A percentile compares a stretch with the other conserved stretches of the same genome.
Conservation (phyloP, 64 coral and sea anemone species). For the Porites lutea region DNA sequence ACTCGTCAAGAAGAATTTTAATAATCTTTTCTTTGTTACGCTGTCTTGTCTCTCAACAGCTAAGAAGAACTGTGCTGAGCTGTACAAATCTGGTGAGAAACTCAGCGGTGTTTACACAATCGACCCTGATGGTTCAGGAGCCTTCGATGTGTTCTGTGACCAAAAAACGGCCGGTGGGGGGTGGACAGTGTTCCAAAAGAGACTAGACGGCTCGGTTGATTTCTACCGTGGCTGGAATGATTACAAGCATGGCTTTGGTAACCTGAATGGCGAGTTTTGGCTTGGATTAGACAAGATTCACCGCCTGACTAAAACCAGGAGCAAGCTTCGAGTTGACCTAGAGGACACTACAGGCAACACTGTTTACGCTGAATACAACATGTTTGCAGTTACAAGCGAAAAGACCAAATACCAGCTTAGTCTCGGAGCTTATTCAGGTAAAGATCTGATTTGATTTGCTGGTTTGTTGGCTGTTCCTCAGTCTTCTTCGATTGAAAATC, state of each 20-base stretch:
- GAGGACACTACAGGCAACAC: slow-evolving; percentile 28
- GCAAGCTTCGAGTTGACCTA: slow-evolving; percentile 50
- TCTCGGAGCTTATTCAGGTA: slow-evolving; percentile 52
- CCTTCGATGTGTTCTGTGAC: slow-evolving; percentile 70
- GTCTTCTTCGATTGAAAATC: too few relatives aligned
- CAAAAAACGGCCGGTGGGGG: slow-evolving; percentile 61
- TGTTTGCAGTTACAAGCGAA: slow-evolving; percentile 42
- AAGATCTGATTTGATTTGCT: background rate
- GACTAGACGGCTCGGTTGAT: slow-evolving; percentile 55
- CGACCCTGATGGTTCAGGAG: slow-evolving; percentile 58
- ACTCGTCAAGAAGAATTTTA: too few relatives aligned
- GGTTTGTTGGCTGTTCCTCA: too few relatives aligned
- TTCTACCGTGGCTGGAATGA: slow-evolving; percentile 49
- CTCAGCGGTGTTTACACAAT: slow-evolving; percentile 28
- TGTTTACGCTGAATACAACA: slow-evolving; percentile 45
- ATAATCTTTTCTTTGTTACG: too few relatives aligned
- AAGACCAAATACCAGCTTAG: slow-evolving; percentile 53
- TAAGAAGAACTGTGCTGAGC: slow-evolving; percentile 45
- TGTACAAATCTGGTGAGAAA: slow-evolving; percentile 34
- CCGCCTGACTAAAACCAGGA: slow-evolving; percentile 26
- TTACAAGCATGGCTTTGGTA: slow-evolving; percentile 67
- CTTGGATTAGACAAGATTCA: slow-evolving; percentile 65
- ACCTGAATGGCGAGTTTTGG: slow-evolving; percentile 65
- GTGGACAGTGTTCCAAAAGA: slow-evolving; percentile 72
- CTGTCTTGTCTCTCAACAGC: background rate